A percentile compares a stretch with the other conserved stretches of the same genome.
Evolutionary conservation across 2,797 vertebrate genomes (phyloP).

Genomic region (Furcifer pardalis): DNA sequence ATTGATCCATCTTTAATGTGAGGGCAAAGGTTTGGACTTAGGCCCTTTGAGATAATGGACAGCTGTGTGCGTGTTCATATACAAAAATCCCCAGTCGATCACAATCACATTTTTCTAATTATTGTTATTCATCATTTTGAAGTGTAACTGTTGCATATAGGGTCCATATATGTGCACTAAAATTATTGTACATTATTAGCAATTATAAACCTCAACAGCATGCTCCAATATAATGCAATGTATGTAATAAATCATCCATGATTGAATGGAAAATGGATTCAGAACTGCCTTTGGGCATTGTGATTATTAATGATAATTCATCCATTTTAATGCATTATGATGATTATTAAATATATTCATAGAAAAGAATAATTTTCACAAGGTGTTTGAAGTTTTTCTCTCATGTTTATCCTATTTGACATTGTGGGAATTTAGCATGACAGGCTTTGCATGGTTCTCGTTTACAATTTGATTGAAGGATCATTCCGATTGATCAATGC

Average conservation of each 20-base stretch:
- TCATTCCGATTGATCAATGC: neutral
- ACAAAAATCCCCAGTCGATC: neutral
- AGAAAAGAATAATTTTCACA: conserved; percentile 11
- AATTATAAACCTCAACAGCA: conserved; percentile 12
- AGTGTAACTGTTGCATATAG: neutral
- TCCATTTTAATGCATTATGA: neutral
- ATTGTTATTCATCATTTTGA: neutral
- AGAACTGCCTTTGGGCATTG: neutral
- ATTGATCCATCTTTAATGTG: neutral
- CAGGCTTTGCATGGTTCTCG: neutral
- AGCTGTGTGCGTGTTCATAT: neutral
- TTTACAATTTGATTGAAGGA: neutral
- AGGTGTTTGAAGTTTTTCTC: neutral
- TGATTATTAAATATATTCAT: conserved; percentile 22
- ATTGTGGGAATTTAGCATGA: neutral
- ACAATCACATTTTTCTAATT: conserved; percentile 1
- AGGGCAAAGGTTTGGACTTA: neutral
- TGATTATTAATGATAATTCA: conserved; percentile 25
- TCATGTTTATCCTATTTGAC: neutral
- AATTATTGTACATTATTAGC: conserved; percentile 29
- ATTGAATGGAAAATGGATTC: conserved; percentile 27
- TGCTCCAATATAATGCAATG: conserved; percentile 11
- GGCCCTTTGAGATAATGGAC: neutral
- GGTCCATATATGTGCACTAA: neutral
- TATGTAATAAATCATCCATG: conserved; percentile 24